phyloP scores from a whole-genome alignment of 2,113 vertebrate genomes.

The Pterophyllum scalare region DNA sequence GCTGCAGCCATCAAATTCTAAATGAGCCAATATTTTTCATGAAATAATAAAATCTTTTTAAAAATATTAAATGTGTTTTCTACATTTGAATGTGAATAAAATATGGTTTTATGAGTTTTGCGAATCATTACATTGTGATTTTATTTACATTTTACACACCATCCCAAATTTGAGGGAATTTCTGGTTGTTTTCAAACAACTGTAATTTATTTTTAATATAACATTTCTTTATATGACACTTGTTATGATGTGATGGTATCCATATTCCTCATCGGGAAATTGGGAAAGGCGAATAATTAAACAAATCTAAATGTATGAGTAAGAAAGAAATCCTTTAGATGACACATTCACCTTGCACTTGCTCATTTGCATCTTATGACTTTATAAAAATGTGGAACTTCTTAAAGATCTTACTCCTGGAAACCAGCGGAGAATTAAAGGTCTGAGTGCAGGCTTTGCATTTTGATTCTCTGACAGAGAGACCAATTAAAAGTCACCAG shows the following conservation, averaged over 20 bases:
- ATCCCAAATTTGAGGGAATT: no score
- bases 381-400: constrained; percentile 37
- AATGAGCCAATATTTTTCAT: no score
- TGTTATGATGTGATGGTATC: background rate
- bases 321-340: constrained; percentile 1
- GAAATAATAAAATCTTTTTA: no score
- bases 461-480: constrained; percentile 65
- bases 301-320: background rate
- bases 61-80: background rate
- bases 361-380: constrained; percentile 54
- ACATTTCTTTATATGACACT: background rate
- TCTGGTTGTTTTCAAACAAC: background rate
- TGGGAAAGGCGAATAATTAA: no score
- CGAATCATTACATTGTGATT: background rate
- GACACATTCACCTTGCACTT: background rate
- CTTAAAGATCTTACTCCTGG: constrained; percentile 44
- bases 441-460: constrained; percentile 51
- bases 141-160: background rate
- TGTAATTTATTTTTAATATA: background rate
- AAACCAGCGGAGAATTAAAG: constrained; percentile 65
- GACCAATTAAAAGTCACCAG: constrained; percentile 70
- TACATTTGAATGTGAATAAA: background rate
- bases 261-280: no score
- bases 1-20: background rate
- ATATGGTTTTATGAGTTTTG: background rate